Evolutionary conservation across 2,797 vertebrate species (phyloP).

Genomic region (Poecile montanus): DNA sequence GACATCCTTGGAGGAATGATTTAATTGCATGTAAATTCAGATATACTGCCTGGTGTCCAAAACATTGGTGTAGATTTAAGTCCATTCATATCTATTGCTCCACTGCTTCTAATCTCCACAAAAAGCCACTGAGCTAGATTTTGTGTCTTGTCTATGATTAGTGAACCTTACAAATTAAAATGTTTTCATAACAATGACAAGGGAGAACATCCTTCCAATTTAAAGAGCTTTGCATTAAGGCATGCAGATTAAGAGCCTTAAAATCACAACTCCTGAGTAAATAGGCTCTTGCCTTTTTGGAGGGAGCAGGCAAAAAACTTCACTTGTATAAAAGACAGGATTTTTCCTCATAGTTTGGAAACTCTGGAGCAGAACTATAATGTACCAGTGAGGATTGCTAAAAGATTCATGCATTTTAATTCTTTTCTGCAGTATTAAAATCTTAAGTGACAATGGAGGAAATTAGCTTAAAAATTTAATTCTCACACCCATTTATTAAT

Average conservation of each 20-base stretch:
- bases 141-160: neutral
- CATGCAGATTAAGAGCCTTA: neutral
- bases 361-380: neutral
- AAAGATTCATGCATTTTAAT: neutral
- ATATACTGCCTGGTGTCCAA: neutral
- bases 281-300: neutral
- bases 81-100: neutral
- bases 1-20: neutral
- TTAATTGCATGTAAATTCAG: neutral
- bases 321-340: neutral
- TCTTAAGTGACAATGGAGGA: neutral
- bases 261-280: neutral
- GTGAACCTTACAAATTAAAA: neutral
- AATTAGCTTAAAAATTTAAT: slow-evolving; percentile 24
- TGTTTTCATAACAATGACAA: neutral
- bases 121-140: neutral
- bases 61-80: neutral
- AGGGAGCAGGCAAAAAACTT: neutral
- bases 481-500: neutral
- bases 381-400: neutral
- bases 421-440: slow-evolving; percentile 1
- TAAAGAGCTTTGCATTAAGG: neutral
- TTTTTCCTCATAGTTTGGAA: neutral
- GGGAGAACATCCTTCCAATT: neutral
- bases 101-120: neutral